Conservation (phyloP, 1,140 invertebrate genomes). For the Samia ricini region DNA sequence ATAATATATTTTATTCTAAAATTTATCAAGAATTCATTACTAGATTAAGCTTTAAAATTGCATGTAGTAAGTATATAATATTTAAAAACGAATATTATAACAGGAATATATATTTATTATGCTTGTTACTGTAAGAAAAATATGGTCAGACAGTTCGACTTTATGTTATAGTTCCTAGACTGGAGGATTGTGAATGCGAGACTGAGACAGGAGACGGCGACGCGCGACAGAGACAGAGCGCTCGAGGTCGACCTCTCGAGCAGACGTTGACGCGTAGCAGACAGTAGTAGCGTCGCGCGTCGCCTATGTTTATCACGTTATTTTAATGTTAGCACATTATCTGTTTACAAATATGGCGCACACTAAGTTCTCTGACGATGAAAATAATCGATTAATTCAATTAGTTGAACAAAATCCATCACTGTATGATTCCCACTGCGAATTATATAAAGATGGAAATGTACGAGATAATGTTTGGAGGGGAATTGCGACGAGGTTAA, state of each 20-base stretch:
- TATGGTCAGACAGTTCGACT: neutral
- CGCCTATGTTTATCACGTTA: neutral
- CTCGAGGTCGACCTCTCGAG: neutral
- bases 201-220: slow-evolving; percentile 4
- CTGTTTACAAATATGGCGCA: slow-evolving; percentile 1
- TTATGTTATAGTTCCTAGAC: neutral
- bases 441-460: neutral
- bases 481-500: neutral
- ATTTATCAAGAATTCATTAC: too few relatives aligned
- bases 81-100: too few relatives aligned
- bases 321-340: neutral
- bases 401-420: neutral
- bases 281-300: neutral
- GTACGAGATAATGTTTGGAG: slow-evolving; percentile 4
- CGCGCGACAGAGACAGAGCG: slow-evolving; percentile 4
- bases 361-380: neutral
- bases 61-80: too few relatives aligned
- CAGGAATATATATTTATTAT: too few relatives aligned
- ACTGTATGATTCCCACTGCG: neutral
- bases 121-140: too few relatives aligned
- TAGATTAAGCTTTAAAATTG: too few relatives aligned
- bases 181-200: neutral
- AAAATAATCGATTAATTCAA: neutral
- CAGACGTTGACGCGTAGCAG: neutral
- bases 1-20: too few relatives aligned